Evolutionary conservation across 2,888 invertebrate species (phyloP), one percentile per base, ranked within the genome.

Genomic region (Brachyopa scutellaris): DNA sequence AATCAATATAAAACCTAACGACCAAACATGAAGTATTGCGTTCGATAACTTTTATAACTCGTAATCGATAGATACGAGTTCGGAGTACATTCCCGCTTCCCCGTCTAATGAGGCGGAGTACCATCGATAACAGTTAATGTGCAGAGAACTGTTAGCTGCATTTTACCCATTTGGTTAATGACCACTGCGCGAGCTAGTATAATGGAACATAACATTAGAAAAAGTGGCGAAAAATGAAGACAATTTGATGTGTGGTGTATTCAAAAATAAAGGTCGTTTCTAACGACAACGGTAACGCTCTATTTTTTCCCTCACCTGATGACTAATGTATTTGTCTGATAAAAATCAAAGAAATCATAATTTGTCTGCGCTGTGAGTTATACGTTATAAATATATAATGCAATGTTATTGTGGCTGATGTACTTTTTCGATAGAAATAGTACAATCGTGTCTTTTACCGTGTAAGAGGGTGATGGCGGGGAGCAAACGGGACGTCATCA

Each of bases 31-130:
- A 19, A n/a, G n/a, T n/a, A n/a, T n/a, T n/a, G n/a, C 15, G n/a
- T 38, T 9, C 38, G 13, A 69, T 57, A 17, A 29, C 9, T 17
- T 15, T 13, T 21, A 11, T 66, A 74, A 59, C 66, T 23, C 23
- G 42, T 66, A 66, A 74, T 74, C 74, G 57, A 74, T 74, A 59
- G 17, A 59, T 47, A 26, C n/a, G n/a, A n/a, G n/a, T n/a, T n/a
- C n/a, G n/a, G n/a, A n/a, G n/a, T n/a, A n/a, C n/a, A n/a, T n/a
- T n/a, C n/a, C n/a, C n/a, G n/a, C n/a, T n/a, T n/a, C n/a, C 31
- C 40, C 9, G 38, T 2, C 42, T 29, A 59, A 59, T 59, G 59
- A 26, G 29, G 11, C 8, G 26, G 26, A 9, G 29, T 13, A 51
- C 13, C 11, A 9, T n/a, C 11, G 13, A 29, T 29, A 38, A 57